Conservation (phyloP, 2,113 vertebrate species). For the Callipepla squamata region DNA sequence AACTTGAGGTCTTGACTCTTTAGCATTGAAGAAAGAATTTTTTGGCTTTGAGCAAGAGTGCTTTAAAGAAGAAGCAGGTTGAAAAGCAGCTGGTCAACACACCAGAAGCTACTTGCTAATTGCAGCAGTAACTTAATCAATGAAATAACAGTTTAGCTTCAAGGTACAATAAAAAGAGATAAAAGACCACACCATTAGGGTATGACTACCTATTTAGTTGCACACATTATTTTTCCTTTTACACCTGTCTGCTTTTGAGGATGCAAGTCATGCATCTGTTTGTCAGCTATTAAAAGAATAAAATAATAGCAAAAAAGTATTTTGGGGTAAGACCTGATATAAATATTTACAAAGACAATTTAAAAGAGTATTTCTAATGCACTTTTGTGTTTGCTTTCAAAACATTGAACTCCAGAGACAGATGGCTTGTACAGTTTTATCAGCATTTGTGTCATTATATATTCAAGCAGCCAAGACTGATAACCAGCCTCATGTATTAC, state of each 20-base stretch:
- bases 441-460: constrained; percentile 60
- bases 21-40: neutral
- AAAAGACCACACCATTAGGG: constrained; percentile 43
- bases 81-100: constrained; percentile 60
- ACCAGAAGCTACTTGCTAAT: constrained; percentile 62
- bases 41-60: neutral
- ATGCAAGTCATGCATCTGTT: constrained; percentile 30
- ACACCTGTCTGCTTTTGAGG: constrained; percentile 35
- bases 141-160: constrained; percentile 62
- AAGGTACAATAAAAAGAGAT: constrained; percentile 55
- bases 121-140: constrained; percentile 69
- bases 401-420: constrained; percentile 69
- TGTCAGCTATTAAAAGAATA: constrained; percentile 57
- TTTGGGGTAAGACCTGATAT: constrained; percentile 44
- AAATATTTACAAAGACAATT: constrained; percentile 71
- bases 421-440: constrained; percentile 70
- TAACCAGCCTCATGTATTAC: constrained; percentile 45
- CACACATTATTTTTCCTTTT: constrained; percentile 24
- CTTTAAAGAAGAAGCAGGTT: constrained; percentile 58
- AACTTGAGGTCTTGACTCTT: neutral
- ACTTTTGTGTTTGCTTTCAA: constrained; percentile 69
- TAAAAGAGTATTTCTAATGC: constrained; percentile 53
- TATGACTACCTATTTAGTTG: constrained; percentile 10
- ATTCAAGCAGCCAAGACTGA: constrained; percentile 67
- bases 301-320: constrained; percentile 47